phyloP scores from a whole-genome alignment of 2,797 vertebrate genomes.

The Champsocephalus esox region DNA sequence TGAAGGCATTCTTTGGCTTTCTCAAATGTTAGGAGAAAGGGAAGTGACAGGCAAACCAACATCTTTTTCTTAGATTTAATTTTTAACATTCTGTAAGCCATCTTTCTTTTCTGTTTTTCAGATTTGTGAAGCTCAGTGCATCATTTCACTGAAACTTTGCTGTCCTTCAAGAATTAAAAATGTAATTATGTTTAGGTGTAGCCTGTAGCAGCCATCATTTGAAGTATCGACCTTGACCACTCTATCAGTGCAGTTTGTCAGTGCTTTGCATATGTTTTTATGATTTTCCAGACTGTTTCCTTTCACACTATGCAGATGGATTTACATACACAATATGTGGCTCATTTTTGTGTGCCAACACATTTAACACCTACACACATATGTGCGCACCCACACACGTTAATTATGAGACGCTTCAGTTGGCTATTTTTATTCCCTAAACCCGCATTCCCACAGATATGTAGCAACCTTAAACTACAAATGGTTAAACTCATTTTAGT shows the following conservation, averaged over 20 bases:
- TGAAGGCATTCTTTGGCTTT: neutral
- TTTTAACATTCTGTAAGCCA: neutral
- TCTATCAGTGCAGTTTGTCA: slow-evolving; percentile 14
- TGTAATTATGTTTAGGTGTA: neutral
- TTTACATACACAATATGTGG: slow-evolving; percentile 51
- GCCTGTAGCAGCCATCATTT: neutral
- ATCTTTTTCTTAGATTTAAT: neutral
- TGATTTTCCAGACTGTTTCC: slow-evolving; percentile 44
- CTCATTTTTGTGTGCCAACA: slow-evolving; percentile 60
- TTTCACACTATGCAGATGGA: slow-evolving; percentile 56
- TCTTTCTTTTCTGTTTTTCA: neutral
- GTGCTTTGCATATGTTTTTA: slow-evolving; percentile 48
- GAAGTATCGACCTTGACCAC: slow-evolving; percentile 10
- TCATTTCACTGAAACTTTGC: neutral
- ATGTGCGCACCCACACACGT: slow-evolving; percentile 45
- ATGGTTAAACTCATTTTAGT: slow-evolving; percentile 1
- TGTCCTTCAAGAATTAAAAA: neutral
- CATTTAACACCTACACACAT: slow-evolving; percentile 63
- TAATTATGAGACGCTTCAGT: slow-evolving; percentile 51
- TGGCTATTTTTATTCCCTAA: slow-evolving; percentile 43
- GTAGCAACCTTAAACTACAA: neutral
- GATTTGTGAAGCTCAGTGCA: neutral
- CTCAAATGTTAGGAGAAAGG: neutral
- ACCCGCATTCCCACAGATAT: slow-evolving; percentile 15
- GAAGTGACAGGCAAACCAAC: neutral